These are phyloP conservation scores for Lepidurus apus DNA, from an alignment of 1,140 invertebrate genomes.

Conservation along the genomic window DNA sequence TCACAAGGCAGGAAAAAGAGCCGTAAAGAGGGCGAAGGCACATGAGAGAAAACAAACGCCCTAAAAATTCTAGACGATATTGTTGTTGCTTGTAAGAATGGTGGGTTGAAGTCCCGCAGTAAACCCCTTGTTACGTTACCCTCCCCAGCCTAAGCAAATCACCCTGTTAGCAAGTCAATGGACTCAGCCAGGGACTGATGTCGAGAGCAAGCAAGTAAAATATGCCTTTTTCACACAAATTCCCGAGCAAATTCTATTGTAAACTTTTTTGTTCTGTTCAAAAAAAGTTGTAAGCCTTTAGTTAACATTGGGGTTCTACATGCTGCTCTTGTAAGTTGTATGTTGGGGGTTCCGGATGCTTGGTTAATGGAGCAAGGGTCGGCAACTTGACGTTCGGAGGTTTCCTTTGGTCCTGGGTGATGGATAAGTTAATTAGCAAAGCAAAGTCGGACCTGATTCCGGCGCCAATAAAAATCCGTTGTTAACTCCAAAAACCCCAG, in stretches of 20 bases:
- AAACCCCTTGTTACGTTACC: not conserved
- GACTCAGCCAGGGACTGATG: not conserved
- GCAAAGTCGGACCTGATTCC: slow-evolving; percentile 20
- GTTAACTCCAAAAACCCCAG: slow-evolving; percentile 6
- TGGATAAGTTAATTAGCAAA: slow-evolving; percentile 15
- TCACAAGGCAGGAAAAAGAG: not conserved
- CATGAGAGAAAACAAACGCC: slow-evolving; percentile 8
- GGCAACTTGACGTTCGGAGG: not conserved
- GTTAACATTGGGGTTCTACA: too few relatives aligned
- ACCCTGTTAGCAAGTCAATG: slow-evolving; percentile 14
- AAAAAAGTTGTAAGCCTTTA: too few relatives aligned
- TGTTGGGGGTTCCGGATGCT: not conserved
- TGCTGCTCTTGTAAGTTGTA: not conserved
- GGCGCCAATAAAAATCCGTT: slow-evolving; percentile 7
- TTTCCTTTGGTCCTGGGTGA: slow-evolving; percentile 2
- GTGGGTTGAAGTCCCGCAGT: not conserved
- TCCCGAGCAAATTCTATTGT: not conserved
- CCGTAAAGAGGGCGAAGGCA: not conserved
- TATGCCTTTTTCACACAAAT: not conserved
- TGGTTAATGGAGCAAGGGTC: slow-evolving; percentile 5
- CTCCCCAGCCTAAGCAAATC: slow-evolving; percentile 13
- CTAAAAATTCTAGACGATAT: slow-evolving; percentile 4
- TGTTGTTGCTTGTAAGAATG: slow-evolving; percentile 1
- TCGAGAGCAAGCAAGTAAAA: not conserved
- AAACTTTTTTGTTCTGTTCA: not conserved